phyloP scores from a whole-genome alignment of 2,797 vertebrate species.

The Tangara arthus region DNA sequence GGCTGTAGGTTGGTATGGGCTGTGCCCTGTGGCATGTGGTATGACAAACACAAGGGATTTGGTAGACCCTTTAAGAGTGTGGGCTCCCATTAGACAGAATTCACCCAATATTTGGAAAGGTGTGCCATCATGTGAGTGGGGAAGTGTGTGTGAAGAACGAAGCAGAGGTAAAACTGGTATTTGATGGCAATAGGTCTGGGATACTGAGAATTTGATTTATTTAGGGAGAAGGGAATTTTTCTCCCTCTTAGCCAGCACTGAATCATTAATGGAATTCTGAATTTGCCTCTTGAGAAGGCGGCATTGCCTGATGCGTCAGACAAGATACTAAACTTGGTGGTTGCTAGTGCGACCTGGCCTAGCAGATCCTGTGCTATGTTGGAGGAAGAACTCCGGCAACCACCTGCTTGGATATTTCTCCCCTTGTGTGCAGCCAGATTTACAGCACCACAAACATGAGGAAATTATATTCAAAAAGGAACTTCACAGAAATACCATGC shows the following conservation, averaged over 20 bases:
- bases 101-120: background rate
- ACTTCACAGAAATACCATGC: background rate
- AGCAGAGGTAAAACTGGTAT: background rate
- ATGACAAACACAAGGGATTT: background rate
- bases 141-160: background rate
- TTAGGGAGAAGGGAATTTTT: background rate
- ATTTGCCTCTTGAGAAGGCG: background rate
- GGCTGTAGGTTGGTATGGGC: background rate
- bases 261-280: background rate
- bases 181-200: background rate
- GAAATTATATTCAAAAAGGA: background rate
- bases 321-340: background rate
- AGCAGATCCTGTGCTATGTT: background rate
- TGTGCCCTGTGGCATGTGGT: background rate
- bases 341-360: background rate
- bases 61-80: background rate
- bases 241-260: background rate
- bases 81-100: background rate
- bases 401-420: background rate
- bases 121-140: background rate
- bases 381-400: background rate
- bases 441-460: background rate
- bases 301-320: background rate
- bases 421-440: background rate
- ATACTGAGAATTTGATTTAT: background rate